phyloP scores from a whole-genome alignment of 2,797 vertebrate genomes.

The Remorina albescens region DNA sequence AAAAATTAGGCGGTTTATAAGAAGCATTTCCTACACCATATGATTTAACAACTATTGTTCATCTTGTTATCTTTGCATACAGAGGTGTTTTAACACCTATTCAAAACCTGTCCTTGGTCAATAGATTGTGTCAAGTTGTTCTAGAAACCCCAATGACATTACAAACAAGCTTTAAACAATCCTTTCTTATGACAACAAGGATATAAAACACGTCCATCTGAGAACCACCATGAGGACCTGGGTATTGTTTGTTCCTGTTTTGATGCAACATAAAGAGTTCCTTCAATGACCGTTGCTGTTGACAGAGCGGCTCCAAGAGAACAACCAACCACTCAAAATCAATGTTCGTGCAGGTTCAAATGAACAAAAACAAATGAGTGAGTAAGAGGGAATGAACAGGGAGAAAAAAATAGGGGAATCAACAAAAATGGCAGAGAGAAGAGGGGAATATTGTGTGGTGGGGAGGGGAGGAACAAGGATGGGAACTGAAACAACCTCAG shows the following conservation, averaged over 20 bases:
- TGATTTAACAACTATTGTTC: conserved; percentile 84
- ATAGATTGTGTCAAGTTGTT: conserved; percentile 82
- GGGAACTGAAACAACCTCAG: conserved; percentile 78
- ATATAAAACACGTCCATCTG: conserved; percentile 79
- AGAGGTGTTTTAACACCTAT: conserved; percentile 74
- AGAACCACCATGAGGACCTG: conserved; percentile 80
- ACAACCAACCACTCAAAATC: conserved; percentile 88
- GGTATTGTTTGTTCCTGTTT: conserved; percentile 79
- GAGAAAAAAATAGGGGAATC: conserved; percentile 49
- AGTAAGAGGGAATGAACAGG: conserved; percentile 69
- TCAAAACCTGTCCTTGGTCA: conserved; percentile 80
- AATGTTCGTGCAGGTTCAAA: conserved; percentile 89
- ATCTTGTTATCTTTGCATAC: conserved; percentile 80
- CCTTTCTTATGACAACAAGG: conserved; percentile 80
- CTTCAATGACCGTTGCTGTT: conserved; percentile 84
- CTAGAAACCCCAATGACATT: conserved; percentile 77
- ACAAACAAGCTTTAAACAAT: conserved; percentile 83
- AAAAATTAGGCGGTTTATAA: conserved; percentile 82
- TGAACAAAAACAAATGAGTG: conserved; percentile 80
- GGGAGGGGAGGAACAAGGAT: conserved; percentile 52
- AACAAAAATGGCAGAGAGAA: conserved; percentile 76
- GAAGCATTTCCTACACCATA: conserved; percentile 88
- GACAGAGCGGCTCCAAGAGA: conserved; percentile 84
- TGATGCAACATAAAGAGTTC: conserved; percentile 86
- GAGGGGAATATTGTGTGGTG: conserved; percentile 61